Evolutionary conservation across 2,113 vertebrate genomes (phyloP).

Genomic region (Petaurus breviceps): DNA sequence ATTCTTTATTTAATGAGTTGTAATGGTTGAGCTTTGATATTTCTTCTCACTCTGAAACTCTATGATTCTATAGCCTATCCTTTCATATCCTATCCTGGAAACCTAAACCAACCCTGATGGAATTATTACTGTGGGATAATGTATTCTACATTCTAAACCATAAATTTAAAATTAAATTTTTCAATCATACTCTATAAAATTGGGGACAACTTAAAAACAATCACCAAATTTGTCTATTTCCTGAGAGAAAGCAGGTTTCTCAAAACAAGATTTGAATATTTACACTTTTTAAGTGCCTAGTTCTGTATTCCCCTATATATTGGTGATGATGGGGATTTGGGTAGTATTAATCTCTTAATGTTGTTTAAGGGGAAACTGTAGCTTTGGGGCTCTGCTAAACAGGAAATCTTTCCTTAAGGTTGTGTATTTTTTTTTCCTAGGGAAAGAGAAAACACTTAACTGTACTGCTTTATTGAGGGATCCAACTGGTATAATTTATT

Average conservation of each 20-base stretch:
- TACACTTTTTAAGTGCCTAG: slow-evolving; percentile 2
- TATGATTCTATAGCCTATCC: neutral
- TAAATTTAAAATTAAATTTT: neutral
- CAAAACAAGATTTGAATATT: neutral
- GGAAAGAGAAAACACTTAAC: slow-evolving; percentile 81
- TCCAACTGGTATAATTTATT: slow-evolving; percentile 67
- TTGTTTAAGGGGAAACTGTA: neutral
- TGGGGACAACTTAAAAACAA: neutral
- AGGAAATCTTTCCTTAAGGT: neutral
- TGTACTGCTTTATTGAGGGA: slow-evolving; percentile 80
- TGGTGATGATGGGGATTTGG: neutral
- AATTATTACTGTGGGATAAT: neutral
- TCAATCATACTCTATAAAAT: neutral
- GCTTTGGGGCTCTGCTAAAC: neutral
- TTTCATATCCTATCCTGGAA: neutral
- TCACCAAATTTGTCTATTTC: neutral
- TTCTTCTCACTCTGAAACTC: neutral
- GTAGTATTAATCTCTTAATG: slow-evolving; percentile 19
- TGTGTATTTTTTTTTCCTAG: slow-evolving; percentile 73
- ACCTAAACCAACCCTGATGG: neutral
- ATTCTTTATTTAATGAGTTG: neutral
- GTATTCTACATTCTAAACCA: neutral
- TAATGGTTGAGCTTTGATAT: neutral
- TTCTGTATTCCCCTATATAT: neutral
- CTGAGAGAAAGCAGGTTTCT: neutral